Evolutionary conservation across 2,797 vertebrate genomes (phyloP), one percentile per base, ranked within the genome.

Genomic region (Falco columbarius): DNA sequence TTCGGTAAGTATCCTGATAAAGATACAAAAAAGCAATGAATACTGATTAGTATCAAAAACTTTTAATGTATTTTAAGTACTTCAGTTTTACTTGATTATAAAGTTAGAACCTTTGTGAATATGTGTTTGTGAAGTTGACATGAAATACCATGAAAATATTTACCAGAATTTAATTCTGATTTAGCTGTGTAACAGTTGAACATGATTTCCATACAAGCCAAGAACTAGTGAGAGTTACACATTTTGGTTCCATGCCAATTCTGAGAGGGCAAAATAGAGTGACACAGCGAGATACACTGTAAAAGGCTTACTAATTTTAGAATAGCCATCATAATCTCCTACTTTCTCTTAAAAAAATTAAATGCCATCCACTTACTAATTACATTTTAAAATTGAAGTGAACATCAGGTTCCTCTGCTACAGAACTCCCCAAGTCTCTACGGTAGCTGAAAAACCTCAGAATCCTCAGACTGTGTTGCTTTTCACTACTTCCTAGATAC

Each of bases 1-100:
- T 98, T 66, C 99, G 98, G 95, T 99, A 99, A 7, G 99, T 99
- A 91, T 99, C 99, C 99, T 99, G 93, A 40, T 5, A 93, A 95
- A 1, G 21, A 73, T 4, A 36, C 10, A 42, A 21, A 58, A 52
- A 22, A 66, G 19, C 19, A 63, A 61, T 67, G 21, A 86, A 55
- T 7, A 65, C 4, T 9, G 7, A 18, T 29, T 10, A 49, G 7
- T 23, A 81, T 6, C 6, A 32, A 51, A 73, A 77, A n/a, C 11
- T 13, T 65, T 65, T 2, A 13, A 59, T 7, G 21, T 38, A 30
- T 47, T 56, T 59, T 4, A 81, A 86, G 82, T 34, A 70, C 14
- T 58, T 74, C 19, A 9, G 8, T 40, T 94, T 70, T 55, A 86
- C 18, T 54, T 46, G 11, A 70, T 46, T 49, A 46, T 51, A 8